Conservation (phyloP, 2,797 vertebrate species). For the Tokudaia tokunoshimensis region DNA sequence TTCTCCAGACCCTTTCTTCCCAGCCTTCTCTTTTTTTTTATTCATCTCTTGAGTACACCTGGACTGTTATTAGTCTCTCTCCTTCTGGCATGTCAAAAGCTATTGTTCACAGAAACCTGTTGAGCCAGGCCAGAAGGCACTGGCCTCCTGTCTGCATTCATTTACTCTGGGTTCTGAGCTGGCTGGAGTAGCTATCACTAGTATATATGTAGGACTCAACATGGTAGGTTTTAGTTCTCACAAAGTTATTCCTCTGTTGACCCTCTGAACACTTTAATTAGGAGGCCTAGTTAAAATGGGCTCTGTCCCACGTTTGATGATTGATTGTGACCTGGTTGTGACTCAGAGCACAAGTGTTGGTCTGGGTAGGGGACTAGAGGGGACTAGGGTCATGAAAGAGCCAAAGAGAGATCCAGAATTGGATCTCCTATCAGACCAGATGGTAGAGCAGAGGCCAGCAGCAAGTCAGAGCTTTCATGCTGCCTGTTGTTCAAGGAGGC, state of each 20-base stretch:
- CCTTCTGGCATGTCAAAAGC: not conserved
- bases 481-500: not conserved
- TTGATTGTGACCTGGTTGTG: not conserved
- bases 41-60: not conserved
- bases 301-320: not conserved
- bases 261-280: not conserved
- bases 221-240: not conserved
- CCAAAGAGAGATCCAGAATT: not conserved
- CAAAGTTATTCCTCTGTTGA: not conserved
- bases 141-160: not conserved
- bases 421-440: not conserved
- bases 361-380: not conserved
- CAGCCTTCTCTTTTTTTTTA: not conserved
- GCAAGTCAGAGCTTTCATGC: too few species aligned
- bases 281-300: not conserved
- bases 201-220: not conserved
- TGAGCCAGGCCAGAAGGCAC: not conserved
- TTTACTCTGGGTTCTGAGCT: not conserved
- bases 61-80: not conserved
- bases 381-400: not conserved
- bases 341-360: not conserved
- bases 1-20: not conserved
- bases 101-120: not conserved
- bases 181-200: slow-evolving; percentile 22
- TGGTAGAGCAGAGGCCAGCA: not conserved